A percentile compares a stretch with the other conserved stretches of the same genome.
phyloP scores from a whole-genome alignment of 2,888 invertebrate species.

The Formica aserva region DNA sequence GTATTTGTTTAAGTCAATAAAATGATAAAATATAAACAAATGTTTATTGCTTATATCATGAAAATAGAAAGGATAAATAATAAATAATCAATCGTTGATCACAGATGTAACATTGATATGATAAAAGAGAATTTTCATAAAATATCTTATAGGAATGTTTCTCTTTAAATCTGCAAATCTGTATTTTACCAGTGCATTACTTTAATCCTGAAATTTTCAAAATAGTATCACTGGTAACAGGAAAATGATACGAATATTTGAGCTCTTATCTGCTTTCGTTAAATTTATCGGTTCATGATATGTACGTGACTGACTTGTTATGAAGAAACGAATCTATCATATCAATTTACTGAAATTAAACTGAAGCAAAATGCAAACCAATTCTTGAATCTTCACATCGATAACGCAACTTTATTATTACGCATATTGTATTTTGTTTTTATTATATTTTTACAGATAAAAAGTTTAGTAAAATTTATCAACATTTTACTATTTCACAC shows the following conservation, averaged over 20 bases:
- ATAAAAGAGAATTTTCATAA: background rate
- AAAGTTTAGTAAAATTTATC: background rate
- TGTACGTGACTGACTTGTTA: background rate
- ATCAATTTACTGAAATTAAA: background rate
- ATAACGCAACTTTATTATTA: background rate
- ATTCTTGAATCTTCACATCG: background rate
- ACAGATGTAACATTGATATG: background rate
- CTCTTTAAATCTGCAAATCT: background rate
- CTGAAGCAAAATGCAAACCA: background rate
- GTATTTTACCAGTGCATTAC: background rate
- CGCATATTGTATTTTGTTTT: background rate
- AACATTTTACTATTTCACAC: background rate
- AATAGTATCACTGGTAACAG: background rate
- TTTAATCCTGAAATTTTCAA: conserved; percentile 5
- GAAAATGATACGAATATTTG: conserved; percentile 13
- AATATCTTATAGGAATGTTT: background rate
- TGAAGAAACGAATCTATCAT: background rate
- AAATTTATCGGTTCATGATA: conserved; percentile 28
- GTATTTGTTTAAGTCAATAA: background rate
- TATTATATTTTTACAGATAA: background rate
- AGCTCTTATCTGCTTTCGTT: conserved; percentile 7
- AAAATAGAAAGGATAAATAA: background rate
- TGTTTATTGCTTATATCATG: background rate
- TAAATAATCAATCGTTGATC: background rate
- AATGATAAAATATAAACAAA: background rate